Evolutionary conservation across 1,140 invertebrate species (phyloP), one percentile per base, ranked within the genome.

Genomic region (Eriosoma lanigerum): DNA sequence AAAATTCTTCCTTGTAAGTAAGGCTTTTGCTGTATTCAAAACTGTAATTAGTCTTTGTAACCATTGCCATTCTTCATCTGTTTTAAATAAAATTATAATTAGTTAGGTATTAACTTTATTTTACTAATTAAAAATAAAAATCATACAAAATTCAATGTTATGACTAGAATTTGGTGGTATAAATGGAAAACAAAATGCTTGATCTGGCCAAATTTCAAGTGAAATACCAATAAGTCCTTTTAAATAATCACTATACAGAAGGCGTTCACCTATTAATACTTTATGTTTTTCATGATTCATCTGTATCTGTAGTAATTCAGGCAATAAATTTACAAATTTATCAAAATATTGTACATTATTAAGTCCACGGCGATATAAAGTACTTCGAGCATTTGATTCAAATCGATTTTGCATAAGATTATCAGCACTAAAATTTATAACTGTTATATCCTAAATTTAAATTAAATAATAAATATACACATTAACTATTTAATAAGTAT

Each of bases 241-340:
- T 29, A 92, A 85, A 84, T 90, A 90, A 66, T 87, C 84, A 81
- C 89, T 90, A 84, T 90, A 89, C 78, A 90, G 85, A 64, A 92
- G 84, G 82, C 91, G 89, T 13, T 89, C 86, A 12, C 90, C 90
- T 76, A 85, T 88, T 73, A 88, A 86, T n/a, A 91, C 87, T 26
- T 84, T 82, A 6, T 86, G 83, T 83, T 90, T 90, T 84, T 92
- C 91, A 84, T 88, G 85, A 5, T 87, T 85, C 81, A 89, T 90
- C 84, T 91, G 90, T 72, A 88, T 86, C 15, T 88, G 83, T 21
- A 91, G 76, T 17, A 86, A 83, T 15, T 84, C 84, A 3, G 90
- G 90, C 29, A 92, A 84, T 54, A 87, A 84, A 38, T 85, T 85
- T 1, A 90, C 84, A 15, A 91, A 84, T 44, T 86, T 85, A 82